Evolutionary conservation across 2,797 vertebrate genomes (phyloP).

Genomic region (Dicrostonyx torquatus): DNA sequence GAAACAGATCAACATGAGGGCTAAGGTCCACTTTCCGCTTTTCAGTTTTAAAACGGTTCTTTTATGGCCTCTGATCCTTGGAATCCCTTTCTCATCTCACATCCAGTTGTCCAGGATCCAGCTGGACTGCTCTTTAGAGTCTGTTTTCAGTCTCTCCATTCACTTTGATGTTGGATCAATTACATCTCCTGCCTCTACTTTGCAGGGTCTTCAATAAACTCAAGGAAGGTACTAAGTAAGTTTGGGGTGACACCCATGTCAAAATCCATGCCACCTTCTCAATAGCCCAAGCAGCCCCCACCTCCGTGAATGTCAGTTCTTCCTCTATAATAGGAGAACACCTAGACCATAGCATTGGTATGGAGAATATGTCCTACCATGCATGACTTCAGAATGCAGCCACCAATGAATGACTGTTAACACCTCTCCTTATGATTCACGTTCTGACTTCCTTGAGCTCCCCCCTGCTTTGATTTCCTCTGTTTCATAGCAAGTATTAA

Average conservation of each 20-base stretch:
- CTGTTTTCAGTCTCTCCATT: not conserved
- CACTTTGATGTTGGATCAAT: not conserved
- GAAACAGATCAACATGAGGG: not conserved
- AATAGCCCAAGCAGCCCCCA: not conserved
- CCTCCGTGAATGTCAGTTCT: not conserved
- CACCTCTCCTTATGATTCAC: not conserved
- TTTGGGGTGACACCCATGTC: not conserved
- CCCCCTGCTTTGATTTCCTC: not conserved
- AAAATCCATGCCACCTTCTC: not conserved
- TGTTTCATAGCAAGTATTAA: not conserved
- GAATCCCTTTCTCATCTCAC: not conserved
- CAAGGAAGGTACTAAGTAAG: not conserved
- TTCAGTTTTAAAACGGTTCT: not conserved
- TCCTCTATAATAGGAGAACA: not conserved
- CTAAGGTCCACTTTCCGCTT: not conserved
- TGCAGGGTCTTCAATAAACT: not conserved
- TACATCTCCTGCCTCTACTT: not conserved
- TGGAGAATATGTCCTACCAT: not conserved
- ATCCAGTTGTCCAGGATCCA: not conserved
- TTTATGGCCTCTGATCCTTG: not conserved
- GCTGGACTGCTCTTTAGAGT: not conserved
- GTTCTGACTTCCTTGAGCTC: not conserved
- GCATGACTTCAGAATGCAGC: not conserved
- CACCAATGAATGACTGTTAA: fast-evolving
- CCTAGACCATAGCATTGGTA: not conserved